Base-by-base conservation (phyloP, 2,797 vertebrate genomes). In the Orientallactaga sibirica region DNA sequence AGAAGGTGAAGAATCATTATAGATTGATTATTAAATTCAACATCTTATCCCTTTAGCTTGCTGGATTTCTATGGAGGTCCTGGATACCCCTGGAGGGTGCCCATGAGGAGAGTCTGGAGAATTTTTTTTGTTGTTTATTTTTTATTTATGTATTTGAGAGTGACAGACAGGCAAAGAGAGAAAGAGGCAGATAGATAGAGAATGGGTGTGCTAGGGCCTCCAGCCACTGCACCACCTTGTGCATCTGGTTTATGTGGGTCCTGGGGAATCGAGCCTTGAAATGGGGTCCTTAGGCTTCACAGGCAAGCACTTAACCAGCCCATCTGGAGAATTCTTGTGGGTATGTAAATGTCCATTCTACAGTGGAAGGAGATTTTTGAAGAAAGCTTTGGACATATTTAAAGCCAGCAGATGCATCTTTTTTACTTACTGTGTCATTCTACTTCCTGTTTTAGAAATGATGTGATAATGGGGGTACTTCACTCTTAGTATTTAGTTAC, bases 321-420 rank as follows among this genome's bases (percentile, higher is more conserved):
- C 29, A 11, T 8, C 48, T 48, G 14, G 15, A 67, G 78, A 71
- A 76, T 84, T 61, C 14, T 68, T 10, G 29, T 48, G 81, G 27
- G 33, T 76, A 2, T 61, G 7, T n/a, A 29, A 25, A 61, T 73
- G 18, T 27, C 37, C 73, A 20, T 61, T 62, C 25, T 77, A n/a
- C 4, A 62, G 4, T 84, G 48, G 84, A 86, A 55, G 37, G 11
- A n/a, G 55, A 8, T 48, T 88, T 94, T 67, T 71, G 29, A 87
- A 55, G 81, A 77, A 55, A 84, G 27, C 0, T 14, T 88, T 11
- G 58, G 62, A 55, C n/a, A 64, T 52, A 64, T 73, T 88, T 83
- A 43, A 86, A 84, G 29, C 25, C 16, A 27, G 20, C 33, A 27
- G 75, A 37, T 80, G 64, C 33, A 24, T 80, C 3, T 15, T 52